Evolutionary conservation across 2,888 invertebrate species (phyloP), one percentile per base, ranked within the genome.

Genomic region (Platypus cylindrus): DNA sequence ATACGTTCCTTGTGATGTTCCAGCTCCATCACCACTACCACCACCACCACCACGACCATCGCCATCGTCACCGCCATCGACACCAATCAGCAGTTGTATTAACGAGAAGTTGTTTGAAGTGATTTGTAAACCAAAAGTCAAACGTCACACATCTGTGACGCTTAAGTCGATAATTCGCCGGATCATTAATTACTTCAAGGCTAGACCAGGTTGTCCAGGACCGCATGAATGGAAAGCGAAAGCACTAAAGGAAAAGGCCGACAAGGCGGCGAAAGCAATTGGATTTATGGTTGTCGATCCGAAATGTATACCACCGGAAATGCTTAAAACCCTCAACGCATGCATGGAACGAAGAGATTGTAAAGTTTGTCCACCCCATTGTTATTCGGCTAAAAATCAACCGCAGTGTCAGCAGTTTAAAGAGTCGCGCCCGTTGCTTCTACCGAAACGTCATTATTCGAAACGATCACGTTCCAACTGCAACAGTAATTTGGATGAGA

Each of bases 121-220:
- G n/a, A n/a, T n/a, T n/a, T n/a, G n/a, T n/a, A n/a, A n/a, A n/a
- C n/a, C n/a, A n/a, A n/a, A n/a, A n/a, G n/a, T n/a, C n/a, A n/a
- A n/a, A n/a, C n/a, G n/a, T n/a, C n/a, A n/a, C n/a, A n/a, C n/a
- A n/a, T n/a, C n/a, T n/a, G n/a, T 29, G 3, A 37, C 30, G 17
- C 27, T 55, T 2, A 55, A 51, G 52, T 38, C 48, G 15, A 48
- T 30, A 37, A n/a, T n/a, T n/a, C n/a, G n/a, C n/a, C n/a, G n/a
- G n/a, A 39, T 60, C 8, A 40, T 51, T 3, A 52, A 55, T 33
- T 60, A 49, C 41, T 60, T 60, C 40, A 55, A 53, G 40, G 56
- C 59, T 2, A 46, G 53, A 38, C 56, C 54, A 1, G 47, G 48
- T 30, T 58, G 57, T 44, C 59, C 59, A 2, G 30, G 49, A 3